phyloP scores from a whole-genome alignment of 2,888 invertebrate species.

The Entomobrya proxima region DNA sequence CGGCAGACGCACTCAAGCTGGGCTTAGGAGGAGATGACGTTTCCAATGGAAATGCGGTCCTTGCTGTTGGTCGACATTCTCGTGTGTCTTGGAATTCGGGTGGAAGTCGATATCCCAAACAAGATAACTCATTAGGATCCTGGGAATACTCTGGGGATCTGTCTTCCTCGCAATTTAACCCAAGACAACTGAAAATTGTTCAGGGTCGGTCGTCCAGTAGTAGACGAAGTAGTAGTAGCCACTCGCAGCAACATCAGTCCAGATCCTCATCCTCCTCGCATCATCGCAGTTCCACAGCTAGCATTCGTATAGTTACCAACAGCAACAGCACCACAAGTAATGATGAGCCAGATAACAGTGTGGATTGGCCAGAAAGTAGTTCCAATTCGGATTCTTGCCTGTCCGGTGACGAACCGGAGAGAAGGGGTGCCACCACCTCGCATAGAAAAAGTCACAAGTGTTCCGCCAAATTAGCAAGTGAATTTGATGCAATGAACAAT shows the following conservation, averaged over 20 bases:
- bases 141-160: neutral
- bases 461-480: neutral
- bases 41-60: neutral
- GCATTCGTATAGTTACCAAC: neutral
- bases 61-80: neutral
- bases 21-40: neutral
- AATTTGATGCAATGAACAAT: neutral
- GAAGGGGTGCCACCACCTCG: neutral
- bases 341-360: conserved; percentile 1
- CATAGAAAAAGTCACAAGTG: neutral
- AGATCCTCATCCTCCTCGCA: neutral
- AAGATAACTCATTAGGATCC: neutral
- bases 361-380: conserved; percentile 58
- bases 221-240: neutral
- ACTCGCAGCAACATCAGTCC: neutral
- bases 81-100: neutral
- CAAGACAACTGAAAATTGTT: neutral
- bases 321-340: neutral
- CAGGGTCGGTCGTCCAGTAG: too few relatives aligned
- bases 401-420: conserved; percentile 29
- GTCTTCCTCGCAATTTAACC: neutral
- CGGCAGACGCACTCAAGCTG: conserved; percentile 16
- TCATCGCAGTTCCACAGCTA: neutral
- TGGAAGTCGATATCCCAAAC: neutral
- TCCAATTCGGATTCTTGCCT: conserved; percentile 47